Percentiles rank a stretch among this genome's conserved stretches.
Evolutionary conservation across 2,113 vertebrate genomes (phyloP).

Genomic region (Glareola pratincola): DNA sequence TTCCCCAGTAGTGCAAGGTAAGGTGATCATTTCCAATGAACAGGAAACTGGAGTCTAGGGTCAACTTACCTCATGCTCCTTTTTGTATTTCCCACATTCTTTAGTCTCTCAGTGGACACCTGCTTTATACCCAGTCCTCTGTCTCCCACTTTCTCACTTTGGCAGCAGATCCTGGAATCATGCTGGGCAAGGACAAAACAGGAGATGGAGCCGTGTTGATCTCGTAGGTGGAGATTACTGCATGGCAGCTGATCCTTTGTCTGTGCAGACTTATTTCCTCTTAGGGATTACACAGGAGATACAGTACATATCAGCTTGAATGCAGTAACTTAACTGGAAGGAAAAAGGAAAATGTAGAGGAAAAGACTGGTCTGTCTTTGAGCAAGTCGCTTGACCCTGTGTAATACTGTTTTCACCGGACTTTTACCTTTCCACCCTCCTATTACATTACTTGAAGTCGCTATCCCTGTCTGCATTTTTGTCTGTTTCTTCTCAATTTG

Average conservation of each 20-base stretch:
- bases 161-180: background rate
- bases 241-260: background rate
- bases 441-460: rapidly evolving
- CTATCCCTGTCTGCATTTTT: background rate
- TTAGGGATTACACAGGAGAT: background rate
- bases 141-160: background rate
- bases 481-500: background rate
- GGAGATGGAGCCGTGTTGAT: background rate
- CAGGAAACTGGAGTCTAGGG: background rate
- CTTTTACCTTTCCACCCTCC: background rate
- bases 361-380: background rate
- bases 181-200: background rate
- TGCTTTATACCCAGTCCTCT: background rate
- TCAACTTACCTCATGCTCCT: background rate
- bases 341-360: background rate
- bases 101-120: background rate
- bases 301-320: background rate
- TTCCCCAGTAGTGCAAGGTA: background rate
- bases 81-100: background rate
- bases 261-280: background rate
- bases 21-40: background rate
- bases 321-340: background rate
- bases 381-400: background rate
- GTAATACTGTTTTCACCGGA: background rate
- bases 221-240: background rate